Percentiles rank a stretch among this genome's conserved stretches.
Conservation (phyloP, 1,140 invertebrate genomes). For the Lepidurus couesii region DNA sequence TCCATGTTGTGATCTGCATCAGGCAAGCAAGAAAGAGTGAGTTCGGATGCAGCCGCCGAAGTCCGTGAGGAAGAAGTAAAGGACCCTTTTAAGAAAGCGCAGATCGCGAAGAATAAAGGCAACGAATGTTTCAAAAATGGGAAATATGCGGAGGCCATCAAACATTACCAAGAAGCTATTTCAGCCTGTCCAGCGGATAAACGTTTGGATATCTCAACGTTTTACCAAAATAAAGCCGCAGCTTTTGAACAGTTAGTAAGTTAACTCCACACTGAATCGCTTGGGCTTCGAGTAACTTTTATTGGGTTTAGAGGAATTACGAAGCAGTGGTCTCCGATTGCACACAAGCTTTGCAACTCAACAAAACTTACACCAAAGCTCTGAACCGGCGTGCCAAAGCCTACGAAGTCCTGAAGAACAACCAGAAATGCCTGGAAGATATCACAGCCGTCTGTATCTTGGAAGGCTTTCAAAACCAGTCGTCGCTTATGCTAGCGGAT, state of each 20-base stretch:
- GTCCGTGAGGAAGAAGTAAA: slow-evolving; percentile 19
- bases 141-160: slow-evolving; percentile 82
- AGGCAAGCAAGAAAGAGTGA: slow-evolving; percentile 39
- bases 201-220: slow-evolving; percentile 70
- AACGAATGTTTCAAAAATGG: slow-evolving; percentile 79
- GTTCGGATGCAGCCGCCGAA: background rate
- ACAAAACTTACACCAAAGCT: slow-evolving; percentile 85
- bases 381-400: slow-evolving; percentile 75
- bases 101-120: slow-evolving; percentile 74
- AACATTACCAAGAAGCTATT: slow-evolving; percentile 82
- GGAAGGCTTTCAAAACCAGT: slow-evolving; percentile 77
- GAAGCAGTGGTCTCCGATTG: slow-evolving; percentile 79
- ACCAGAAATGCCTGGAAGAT: slow-evolving; percentile 78
- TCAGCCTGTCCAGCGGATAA: slow-evolving; percentile 69
- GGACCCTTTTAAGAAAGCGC: slow-evolving; percentile 61
- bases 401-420: slow-evolving; percentile 67
- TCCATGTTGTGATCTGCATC: slow-evolving; percentile 38
- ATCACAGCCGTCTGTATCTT: slow-evolving; percentile 84
- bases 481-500: slow-evolving; percentile 72
- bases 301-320: slow-evolving; percentile 62
- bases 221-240: slow-evolving; percentile 93
- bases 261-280: background rate
- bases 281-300: background rate
- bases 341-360: slow-evolving; percentile 72
- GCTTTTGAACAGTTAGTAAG: slow-evolving; percentile 82